Evolutionary conservation across 1,140 invertebrate genomes (phyloP), one percentile per base, ranked within the genome.

Genomic region (Melitaea cinxia): DNA sequence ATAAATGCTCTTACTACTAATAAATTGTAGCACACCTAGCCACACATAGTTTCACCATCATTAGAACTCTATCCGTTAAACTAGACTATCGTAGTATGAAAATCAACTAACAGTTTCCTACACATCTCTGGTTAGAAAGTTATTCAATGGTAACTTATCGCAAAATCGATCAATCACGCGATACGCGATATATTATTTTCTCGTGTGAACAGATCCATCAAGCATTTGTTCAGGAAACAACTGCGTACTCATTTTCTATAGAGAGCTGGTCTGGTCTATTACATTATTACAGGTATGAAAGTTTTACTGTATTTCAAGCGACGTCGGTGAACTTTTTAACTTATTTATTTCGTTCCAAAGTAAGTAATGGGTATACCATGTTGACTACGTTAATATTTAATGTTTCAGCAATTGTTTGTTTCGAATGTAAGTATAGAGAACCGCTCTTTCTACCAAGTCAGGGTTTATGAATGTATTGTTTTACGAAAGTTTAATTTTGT

Each of bases 131-230:
- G 9, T 10, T 47, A 9, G 17, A 47, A 47, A 47, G 42, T 47
- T 47, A 17, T 42, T 47, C 42, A 47, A 47, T 47, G 42, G 42
- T 12, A 47, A 47, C 42, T 23, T 47, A 47, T 47, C 42, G 42
- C 10, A 2, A 1, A 23, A 10, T 47, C 42, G 42, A 47, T 47
- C 42, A 47, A 47, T 47, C 42, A 47, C 21, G 9, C 19, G 42
- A 47, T 47, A 47, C 10, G 23, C 21, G 23, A 47, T 47, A 47
- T 24, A 12, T 47, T 47, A 47, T 47, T 19, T 47, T 23, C 21
- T 47, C 42, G 42, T 21, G 17, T 47, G 21, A 21, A 47, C 42
- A 15, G 42, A 47, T 47, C 42, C 42, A 47, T 47, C 42, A 47
- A 47, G 10, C 19, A 10, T 23, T 47, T 47, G 23, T 47, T 47